These are phyloP conservation scores for Alouatta palliata DNA, from an alignment of 2,113 vertebrate species.

Conservation along the genomic window DNA sequence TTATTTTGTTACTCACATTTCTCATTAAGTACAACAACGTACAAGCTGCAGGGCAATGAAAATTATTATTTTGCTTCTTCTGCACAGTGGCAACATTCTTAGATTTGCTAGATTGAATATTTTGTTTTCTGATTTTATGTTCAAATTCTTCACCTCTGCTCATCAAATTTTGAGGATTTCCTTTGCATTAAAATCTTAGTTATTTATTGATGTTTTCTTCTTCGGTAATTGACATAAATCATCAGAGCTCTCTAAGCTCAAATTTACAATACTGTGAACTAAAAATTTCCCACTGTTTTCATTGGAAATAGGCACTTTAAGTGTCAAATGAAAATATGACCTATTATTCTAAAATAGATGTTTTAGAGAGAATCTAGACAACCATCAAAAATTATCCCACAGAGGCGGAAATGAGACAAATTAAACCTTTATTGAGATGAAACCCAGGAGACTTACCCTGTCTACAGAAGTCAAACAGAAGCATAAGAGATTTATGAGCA, in stretches of 20 bases:
- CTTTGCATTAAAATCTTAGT: background rate
- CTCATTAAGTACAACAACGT: background rate
- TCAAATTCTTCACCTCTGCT: background rate
- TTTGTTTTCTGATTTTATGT: background rate
- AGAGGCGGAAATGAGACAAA: constrained; percentile 78
- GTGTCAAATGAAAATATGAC: constrained; percentile 20
- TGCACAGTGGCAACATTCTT: background rate
- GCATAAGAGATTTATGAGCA: constrained; percentile 71
- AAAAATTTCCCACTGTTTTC: background rate
- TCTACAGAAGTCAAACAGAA: constrained; percentile 68
- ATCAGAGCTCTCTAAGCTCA: background rate
- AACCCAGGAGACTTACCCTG: constrained; percentile 62
- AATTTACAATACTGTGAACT: background rate
- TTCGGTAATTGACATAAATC: background rate
- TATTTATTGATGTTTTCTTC: background rate
- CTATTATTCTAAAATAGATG: constrained; percentile 62
- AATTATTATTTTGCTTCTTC: background rate
- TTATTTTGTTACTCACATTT: background rate
- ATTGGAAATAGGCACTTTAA: constrained; percentile 29
- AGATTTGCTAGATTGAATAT: background rate
- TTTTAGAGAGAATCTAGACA: constrained; percentile 29
- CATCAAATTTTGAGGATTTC: background rate
- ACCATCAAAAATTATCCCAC: constrained; percentile 67
- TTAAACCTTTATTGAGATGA: constrained; percentile 75
- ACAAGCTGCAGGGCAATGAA: background rate